These are phyloP conservation scores for Alethe diademata DNA, from an alignment of 2,113 vertebrate genomes.

Conservation along the genomic window DNA sequence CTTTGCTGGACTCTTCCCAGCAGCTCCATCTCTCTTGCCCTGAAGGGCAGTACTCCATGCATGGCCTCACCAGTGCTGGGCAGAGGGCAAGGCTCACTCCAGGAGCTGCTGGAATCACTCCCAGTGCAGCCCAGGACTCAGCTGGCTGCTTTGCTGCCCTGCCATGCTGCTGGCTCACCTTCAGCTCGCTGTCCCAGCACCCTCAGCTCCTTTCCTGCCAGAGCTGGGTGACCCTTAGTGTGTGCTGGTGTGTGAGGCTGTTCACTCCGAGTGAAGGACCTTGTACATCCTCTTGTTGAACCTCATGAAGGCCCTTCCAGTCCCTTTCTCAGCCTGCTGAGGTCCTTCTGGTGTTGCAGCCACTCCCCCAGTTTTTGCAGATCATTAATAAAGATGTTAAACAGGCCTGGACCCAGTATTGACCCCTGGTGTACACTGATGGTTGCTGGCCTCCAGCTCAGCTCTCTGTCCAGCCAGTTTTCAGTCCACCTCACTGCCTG, in stretches of 20 bases:
- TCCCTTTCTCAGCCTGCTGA: not conserved
- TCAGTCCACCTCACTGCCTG: not conserved
- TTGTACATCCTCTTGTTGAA: not conserved
- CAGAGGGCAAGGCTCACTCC: not conserved
- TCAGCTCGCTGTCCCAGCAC: not conserved
- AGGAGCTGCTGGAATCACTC: not conserved
- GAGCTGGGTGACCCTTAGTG: not conserved
- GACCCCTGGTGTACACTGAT: not conserved
- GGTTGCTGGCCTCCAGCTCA: not conserved
- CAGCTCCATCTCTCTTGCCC: not conserved
- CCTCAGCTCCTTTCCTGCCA: not conserved
- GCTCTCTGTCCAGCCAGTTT: not conserved
- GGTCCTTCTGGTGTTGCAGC: not conserved
- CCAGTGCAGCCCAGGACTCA: not conserved
- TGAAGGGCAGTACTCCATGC: not conserved
- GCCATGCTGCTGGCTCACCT: rapidly evolving
- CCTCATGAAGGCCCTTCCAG: not conserved
- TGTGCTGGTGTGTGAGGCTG: not conserved
- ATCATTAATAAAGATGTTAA: constrained; percentile 28
- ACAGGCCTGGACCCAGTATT: not conserved
- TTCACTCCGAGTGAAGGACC: not conserved
- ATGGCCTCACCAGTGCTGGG: not conserved
- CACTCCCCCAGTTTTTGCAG: not conserved
- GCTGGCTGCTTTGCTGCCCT: not conserved
- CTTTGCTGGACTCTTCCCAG: not conserved